Evolutionary conservation across 2,888 invertebrate genomes (phyloP).

Genomic region (Agrochola litura): DNA sequence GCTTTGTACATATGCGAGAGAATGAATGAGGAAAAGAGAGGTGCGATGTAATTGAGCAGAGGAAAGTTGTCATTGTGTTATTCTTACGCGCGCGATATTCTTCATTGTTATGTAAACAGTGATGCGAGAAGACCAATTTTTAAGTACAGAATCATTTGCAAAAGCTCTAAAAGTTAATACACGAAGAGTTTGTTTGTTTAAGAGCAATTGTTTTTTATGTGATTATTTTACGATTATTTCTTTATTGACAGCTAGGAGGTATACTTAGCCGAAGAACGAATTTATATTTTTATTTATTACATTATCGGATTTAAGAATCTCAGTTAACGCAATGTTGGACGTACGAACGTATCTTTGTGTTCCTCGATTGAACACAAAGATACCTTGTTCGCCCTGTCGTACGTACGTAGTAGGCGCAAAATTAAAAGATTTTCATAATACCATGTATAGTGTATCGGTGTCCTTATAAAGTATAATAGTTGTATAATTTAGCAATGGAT

Average conservation of each 20-base stretch:
- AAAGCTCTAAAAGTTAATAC: constrained; percentile 23
- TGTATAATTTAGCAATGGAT: constrained; percentile 51
- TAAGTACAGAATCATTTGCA: constrained; percentile 64
- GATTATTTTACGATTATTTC: constrained; percentile 37
- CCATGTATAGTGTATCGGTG: constrained; percentile 54
- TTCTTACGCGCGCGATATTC: constrained; percentile 21
- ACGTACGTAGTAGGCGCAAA: constrained; percentile 31
- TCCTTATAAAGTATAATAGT: constrained; percentile 47
- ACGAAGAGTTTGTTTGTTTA: constrained; percentile 14
- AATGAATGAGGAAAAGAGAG: constrained; percentile 45
- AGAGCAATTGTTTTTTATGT: constrained; percentile 32
- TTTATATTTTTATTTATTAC: constrained; percentile 66
- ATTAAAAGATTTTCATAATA: constrained; percentile 49
- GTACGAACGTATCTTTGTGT: constrained; percentile 40
- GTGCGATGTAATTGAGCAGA: constrained; percentile 27
- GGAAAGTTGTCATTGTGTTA: constrained; percentile 39
- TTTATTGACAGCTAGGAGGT: constrained; percentile 57
- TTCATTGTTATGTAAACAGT: constrained; percentile 22
- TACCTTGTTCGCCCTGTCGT: no score
- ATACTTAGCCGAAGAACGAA: constrained; percentile 65
- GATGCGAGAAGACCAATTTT: constrained; percentile 46
- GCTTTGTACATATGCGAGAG: constrained; percentile 75
- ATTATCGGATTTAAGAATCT: constrained; percentile 61
- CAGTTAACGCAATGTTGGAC: constrained; percentile 41
- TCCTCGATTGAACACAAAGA: constrained; percentile 21